phyloP scores from a whole-genome alignment of 2,113 vertebrate genomes.

The Gymnocephalus cernua region DNA sequence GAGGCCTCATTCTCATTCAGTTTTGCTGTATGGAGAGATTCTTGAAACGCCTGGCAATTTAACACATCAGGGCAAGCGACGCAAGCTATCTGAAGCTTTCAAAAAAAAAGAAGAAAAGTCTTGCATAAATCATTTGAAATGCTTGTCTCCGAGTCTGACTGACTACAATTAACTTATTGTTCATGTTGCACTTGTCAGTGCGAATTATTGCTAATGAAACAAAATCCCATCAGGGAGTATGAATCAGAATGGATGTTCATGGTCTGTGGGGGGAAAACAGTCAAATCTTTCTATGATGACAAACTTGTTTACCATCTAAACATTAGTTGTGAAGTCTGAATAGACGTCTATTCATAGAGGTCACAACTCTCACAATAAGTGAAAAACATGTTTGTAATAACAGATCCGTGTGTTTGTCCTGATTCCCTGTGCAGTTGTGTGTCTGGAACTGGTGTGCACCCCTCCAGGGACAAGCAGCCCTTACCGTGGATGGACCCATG shows the following conservation, averaged over 20 bases:
- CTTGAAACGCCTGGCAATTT: neutral
- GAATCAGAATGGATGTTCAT: neutral
- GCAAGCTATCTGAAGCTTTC: neutral
- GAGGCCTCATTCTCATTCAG: neutral
- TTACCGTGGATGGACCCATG: neutral
- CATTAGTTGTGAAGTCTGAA: neutral
- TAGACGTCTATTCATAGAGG: neutral
- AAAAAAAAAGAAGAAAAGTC: neutral
- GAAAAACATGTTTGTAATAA: neutral
- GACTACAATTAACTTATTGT: neutral
- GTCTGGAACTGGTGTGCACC: neutral
- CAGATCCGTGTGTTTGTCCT: neutral
- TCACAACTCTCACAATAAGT: neutral
- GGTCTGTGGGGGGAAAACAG: neutral
- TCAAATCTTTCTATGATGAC: neutral
- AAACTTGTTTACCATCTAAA: neutral
- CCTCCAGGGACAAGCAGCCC: neutral
- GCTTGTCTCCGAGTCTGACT: neutral
- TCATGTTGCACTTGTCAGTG: neutral
- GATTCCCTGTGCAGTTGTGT: slow-evolving; percentile 10
- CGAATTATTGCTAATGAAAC: slow-evolving; percentile 13
- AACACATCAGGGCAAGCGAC: neutral
- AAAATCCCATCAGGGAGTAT: neutral
- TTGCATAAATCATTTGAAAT: neutral
- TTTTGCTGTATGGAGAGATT: neutral